A percentile compares a stretch with the other conserved stretches of the same genome.
Evolutionary conservation across 2,113 vertebrate species (phyloP).

Genomic region (Hypomesus transpacificus): DNA sequence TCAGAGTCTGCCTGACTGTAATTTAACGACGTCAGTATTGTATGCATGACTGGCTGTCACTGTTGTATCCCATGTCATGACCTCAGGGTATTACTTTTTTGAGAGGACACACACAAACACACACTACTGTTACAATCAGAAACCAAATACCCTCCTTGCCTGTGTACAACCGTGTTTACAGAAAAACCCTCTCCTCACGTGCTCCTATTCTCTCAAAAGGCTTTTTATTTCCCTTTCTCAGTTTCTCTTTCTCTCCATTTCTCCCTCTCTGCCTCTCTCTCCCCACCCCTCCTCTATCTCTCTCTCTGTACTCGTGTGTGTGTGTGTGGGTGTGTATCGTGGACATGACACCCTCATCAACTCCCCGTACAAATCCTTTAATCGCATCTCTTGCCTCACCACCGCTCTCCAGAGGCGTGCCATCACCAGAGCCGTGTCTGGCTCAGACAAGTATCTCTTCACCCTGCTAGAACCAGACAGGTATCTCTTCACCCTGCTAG

Average conservation of each 20-base stretch:
- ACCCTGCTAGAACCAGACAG: too few relatives aligned
- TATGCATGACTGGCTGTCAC: slow-evolving; percentile 12
- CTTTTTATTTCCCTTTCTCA: too few relatives aligned
- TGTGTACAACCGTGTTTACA: too few relatives aligned
- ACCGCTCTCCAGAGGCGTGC: slow-evolving; percentile 4
- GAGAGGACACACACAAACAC: too few relatives aligned
- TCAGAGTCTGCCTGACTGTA: not conserved
- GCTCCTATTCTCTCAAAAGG: too few relatives aligned
- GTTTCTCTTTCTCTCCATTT: too few relatives aligned
- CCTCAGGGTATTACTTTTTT: slow-evolving; percentile 12
- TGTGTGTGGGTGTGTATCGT: not conserved
- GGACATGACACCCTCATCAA: slow-evolving; percentile 2
- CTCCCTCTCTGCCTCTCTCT: not conserved
- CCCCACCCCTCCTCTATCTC: not conserved
- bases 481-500: too few relatives aligned
- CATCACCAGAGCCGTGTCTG: slow-evolving; percentile 23
- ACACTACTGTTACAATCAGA: slow-evolving; percentile 11
- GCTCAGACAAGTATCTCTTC: not conserved
- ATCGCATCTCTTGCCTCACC: not conserved
- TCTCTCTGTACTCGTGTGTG: not conserved
- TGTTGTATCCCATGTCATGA: slow-evolving; percentile 7
- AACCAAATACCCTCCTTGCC: not conserved
- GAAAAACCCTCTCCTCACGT: too few relatives aligned
- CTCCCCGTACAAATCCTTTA: slow-evolving; percentile 15
- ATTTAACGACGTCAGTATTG: not conserved